phyloP scores from a whole-genome alignment of 2,113 vertebrate species.

The Periophthalmodon schlosseri region DNA sequence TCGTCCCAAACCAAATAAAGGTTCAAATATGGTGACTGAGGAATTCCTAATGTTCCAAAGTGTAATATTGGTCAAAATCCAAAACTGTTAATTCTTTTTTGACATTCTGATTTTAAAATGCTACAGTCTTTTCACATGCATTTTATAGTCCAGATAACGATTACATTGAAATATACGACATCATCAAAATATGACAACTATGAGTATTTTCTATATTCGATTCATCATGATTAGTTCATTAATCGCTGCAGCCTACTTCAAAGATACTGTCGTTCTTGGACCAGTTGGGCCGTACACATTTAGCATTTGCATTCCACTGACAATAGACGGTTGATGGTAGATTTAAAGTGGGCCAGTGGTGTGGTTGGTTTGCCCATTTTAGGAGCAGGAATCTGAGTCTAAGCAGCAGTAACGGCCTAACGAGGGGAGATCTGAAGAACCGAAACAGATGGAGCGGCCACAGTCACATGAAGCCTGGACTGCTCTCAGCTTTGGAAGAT shows the following conservation, averaged over 20 bases:
- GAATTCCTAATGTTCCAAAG: too few relatives aligned
- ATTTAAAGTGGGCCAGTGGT: constrained; percentile 55
- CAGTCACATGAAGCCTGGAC: constrained; percentile 46
- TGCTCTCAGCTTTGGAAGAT: constrained; percentile 43
- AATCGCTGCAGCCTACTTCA: background rate
- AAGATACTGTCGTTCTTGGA: background rate
- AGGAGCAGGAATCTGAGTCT: constrained; percentile 64
- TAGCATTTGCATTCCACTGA: constrained; percentile 23
- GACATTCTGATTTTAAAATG: too few relatives aligned
- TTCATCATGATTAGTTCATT: too few relatives aligned
- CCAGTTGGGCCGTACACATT: background rate
- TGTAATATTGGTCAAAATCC: too few relatives aligned
- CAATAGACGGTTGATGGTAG: constrained; percentile 29
- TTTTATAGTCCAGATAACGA: too few relatives aligned
- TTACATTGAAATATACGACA: too few relatives aligned
- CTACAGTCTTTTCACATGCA: too few relatives aligned
- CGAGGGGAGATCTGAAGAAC: constrained; percentile 59
- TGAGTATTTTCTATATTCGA: too few relatives aligned
- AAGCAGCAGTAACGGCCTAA: constrained; percentile 65
- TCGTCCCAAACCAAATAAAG: too few relatives aligned
- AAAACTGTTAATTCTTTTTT: too few relatives aligned
- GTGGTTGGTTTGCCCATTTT: constrained; percentile 62
- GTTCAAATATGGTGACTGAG: too few relatives aligned
- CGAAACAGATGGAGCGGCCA: constrained; percentile 65
- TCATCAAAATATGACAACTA: too few relatives aligned